These are phyloP conservation scores for Myotis brandtii DNA, from an alignment of 2,113 vertebrate species.

Conservation along the genomic window DNA sequence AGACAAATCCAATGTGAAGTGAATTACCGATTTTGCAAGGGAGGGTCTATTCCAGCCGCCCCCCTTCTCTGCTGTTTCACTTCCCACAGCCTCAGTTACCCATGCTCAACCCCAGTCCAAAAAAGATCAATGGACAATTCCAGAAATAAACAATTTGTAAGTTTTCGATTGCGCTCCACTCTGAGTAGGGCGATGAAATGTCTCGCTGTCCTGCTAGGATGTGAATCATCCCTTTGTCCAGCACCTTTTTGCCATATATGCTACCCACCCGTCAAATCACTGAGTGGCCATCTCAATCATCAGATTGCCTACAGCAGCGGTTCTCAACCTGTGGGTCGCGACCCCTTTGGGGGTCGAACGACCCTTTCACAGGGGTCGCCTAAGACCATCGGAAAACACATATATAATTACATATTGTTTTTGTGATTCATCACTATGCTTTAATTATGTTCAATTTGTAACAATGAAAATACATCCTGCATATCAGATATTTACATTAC, in stretches of 20 bases:
- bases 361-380: no score
- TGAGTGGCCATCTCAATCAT: not conserved
- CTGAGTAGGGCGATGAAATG: not conserved
- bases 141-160: not conserved
- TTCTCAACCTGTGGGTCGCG: no score
- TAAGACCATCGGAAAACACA: no score
- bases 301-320: not conserved
- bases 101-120: no score
- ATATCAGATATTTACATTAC: no score
- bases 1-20: not conserved
- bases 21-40: not conserved
- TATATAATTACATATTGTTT: no score
- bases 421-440: no score
- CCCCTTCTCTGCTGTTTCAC: not conserved
- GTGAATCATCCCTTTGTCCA: not conserved
- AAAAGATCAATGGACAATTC: not conserved
- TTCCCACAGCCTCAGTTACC: not conserved
- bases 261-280: not conserved
- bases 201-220: not conserved
- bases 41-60: not conserved
- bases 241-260: not conserved
- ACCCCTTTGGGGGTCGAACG: no score
- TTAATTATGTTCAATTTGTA: no score
- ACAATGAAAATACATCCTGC: no score
- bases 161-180: not conserved